These are phyloP conservation scores for Vultur gryphus DNA, from an alignment of 2,797 vertebrate genomes.

Conservation along the genomic window DNA sequence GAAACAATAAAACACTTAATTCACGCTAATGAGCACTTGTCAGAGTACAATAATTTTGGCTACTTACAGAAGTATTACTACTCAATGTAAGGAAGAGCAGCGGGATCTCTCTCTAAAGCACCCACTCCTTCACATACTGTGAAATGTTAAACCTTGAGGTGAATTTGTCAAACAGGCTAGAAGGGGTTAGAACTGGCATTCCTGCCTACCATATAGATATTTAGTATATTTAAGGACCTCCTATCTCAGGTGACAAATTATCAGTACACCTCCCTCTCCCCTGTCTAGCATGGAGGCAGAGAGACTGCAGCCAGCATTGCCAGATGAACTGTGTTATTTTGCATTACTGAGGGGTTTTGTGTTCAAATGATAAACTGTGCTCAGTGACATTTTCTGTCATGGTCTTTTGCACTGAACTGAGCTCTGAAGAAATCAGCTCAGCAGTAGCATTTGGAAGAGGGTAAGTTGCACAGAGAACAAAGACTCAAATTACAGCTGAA, in stretches of 20 bases:
- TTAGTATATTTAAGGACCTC: background rate
- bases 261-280: background rate
- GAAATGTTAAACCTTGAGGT: background rate
- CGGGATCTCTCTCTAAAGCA: background rate
- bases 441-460: background rate
- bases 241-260: background rate
- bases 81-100: background rate
- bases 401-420: background rate
- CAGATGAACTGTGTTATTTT: background rate
- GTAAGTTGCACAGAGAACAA: background rate
- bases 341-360: background rate
- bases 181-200: background rate
- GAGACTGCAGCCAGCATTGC: background rate
- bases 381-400: background rate
- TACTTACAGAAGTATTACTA: background rate
- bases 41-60: background rate
- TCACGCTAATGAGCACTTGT: background rate
- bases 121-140: background rate
- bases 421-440: slow-evolving; percentile 14
- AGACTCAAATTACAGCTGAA: background rate
- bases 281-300: background rate
- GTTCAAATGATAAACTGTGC: background rate
- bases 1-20: background rate
- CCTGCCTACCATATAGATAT: background rate
- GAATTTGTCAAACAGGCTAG: background rate